These are phyloP conservation scores for Hypsibius dujardini DNA, from an alignment of 1,140 invertebrate species.

Conservation along the genomic window DNA sequence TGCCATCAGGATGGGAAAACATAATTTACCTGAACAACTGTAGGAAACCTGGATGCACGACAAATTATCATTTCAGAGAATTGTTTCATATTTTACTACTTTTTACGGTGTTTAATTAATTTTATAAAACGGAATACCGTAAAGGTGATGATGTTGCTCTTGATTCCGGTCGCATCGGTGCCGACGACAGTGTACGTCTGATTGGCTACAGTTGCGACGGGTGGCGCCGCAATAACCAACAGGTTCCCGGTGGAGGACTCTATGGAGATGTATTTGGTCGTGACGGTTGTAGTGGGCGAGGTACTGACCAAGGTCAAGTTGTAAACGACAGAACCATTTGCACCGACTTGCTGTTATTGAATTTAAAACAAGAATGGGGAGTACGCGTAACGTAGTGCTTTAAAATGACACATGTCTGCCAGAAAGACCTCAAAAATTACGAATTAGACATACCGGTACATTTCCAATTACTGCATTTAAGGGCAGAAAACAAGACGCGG, in stretches of 20 bases:
- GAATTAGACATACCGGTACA: not conserved
- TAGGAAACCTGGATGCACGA: not conserved
- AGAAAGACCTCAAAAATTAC: not conserved
- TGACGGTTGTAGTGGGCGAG: not conserved
- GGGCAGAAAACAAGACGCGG: not conserved
- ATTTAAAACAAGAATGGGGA: not conserved
- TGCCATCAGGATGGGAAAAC: not conserved
- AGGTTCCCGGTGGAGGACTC: constrained; percentile 9
- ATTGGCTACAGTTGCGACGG: not conserved
- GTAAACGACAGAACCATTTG: not conserved
- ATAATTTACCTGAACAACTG: constrained; percentile 8
- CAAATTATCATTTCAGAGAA: not conserved
- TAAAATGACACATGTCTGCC: not conserved
- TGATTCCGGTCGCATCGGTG: not conserved
- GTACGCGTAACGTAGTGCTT: not conserved
- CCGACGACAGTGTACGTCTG: constrained; percentile 1
- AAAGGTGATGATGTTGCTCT: constrained; percentile 6
- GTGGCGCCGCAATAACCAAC: not conserved
- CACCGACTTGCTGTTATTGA: not conserved
- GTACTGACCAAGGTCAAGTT: not conserved
- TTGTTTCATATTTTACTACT: too few relatives aligned
- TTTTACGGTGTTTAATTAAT: too few relatives aligned
- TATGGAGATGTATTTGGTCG: not conserved
- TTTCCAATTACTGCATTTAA: constrained; percentile 1
- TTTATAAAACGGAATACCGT: not conserved